Conservation (phyloP, 2,797 vertebrate genomes). For the Sebastes minor region DNA sequence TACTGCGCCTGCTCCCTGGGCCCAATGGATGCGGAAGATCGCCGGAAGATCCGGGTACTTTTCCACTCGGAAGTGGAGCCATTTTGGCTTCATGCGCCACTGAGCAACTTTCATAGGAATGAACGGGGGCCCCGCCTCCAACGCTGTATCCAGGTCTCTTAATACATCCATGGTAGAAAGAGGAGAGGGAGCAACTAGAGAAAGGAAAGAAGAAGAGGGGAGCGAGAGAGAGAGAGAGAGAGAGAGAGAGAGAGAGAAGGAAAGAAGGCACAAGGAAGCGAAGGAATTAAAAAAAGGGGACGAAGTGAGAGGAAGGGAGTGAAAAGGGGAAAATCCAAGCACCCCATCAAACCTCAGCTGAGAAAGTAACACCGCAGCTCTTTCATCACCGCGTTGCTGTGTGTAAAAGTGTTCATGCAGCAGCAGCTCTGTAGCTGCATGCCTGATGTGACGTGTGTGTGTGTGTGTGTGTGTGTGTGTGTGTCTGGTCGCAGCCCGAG, state of each 20-base stretch:
- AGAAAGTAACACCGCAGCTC: constrained; percentile 45
- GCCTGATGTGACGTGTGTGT: constrained; percentile 31
- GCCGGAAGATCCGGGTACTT: too few relatives aligned
- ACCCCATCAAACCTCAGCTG: constrained; percentile 46
- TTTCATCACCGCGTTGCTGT: constrained; percentile 24
- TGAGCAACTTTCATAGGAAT: too few relatives aligned
- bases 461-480: constrained; percentile 30
- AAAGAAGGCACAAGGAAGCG: neutral
- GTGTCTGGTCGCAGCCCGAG: constrained; percentile 38
- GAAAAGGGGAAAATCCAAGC: constrained; percentile 55
- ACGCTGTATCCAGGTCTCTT: too few relatives aligned
- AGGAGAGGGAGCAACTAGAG: neutral
- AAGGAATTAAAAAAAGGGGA: neutral
- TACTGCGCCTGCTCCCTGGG: fast-evolving
- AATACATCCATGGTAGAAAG: neutral
- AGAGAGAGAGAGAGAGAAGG: neutral
- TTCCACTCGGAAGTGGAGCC: too few relatives aligned
- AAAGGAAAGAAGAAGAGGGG: neutral
- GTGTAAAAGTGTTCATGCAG: constrained; percentile 24
- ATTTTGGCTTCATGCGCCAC: too few relatives aligned
- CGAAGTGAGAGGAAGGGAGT: constrained; percentile 2
- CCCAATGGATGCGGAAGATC: too few relatives aligned
- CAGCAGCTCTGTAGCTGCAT: constrained; percentile 47
- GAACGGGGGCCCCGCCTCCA: too few relatives aligned
- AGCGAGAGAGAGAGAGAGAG: neutral